phyloP scores from a whole-genome alignment of 2,888 invertebrate genomes.

The Drosophila testacea region DNA sequence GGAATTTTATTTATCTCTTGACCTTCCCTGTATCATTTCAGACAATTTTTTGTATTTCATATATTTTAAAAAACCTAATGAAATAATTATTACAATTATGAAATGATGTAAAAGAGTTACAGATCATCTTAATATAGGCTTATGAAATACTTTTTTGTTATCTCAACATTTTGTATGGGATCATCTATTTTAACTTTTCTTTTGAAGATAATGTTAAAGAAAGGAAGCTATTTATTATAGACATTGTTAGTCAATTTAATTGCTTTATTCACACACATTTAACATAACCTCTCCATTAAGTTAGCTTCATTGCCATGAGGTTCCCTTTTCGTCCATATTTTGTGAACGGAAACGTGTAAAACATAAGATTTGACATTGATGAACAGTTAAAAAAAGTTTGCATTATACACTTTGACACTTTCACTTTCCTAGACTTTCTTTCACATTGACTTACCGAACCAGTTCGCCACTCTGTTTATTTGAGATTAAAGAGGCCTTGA shows the following conservation, averaged over 20 bases:
- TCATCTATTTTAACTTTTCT: too few species aligned
- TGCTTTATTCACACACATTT: constrained; percentile 6
- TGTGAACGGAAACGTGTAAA: constrained; percentile 30
- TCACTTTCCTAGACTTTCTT: constrained; percentile 40
- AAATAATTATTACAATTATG: too few species aligned
- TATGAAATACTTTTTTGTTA: too few species aligned
- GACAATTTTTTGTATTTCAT: too few species aligned
- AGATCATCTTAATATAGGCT: too few species aligned
- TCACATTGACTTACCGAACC: constrained; percentile 47
- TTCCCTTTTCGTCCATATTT: constrained; percentile 34
- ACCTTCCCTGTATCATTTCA: too few species aligned
- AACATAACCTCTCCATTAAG: constrained; percentile 62
- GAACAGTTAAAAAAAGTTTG: constrained; percentile 13
- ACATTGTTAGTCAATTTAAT: neutral
- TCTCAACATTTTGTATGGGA: too few species aligned
- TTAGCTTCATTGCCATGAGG: constrained; percentile 59
- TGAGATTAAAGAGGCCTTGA: constrained; percentile 61
- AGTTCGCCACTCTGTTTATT: constrained; percentile 61
- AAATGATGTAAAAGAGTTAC: too few species aligned
- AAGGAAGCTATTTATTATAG: neutral
- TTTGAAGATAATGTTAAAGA: too few species aligned
- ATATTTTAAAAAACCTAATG: too few species aligned
- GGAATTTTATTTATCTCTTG: too few species aligned
- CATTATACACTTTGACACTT: constrained; percentile 39
- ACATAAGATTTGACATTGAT: constrained; percentile 20